Evolutionary conservation across 2,888 invertebrate species (phyloP).

Genomic region (Anarsia innoxiella): DNA sequence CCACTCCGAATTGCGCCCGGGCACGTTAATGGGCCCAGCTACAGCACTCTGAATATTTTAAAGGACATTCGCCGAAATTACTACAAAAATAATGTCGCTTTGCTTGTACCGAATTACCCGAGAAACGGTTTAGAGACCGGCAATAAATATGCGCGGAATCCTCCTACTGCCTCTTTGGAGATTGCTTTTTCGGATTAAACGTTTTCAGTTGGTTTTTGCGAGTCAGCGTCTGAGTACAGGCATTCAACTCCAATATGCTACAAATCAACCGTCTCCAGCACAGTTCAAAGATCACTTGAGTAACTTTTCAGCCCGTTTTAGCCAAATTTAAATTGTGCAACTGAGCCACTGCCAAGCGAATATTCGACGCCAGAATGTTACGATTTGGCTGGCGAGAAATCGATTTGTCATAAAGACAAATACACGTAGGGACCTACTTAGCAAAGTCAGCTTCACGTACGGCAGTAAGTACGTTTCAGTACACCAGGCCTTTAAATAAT

Average conservation of each 20-base stretch:
- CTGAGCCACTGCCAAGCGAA: too few relatives aligned
- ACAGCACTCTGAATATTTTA: slow-evolving; percentile 73
- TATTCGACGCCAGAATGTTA: too few relatives aligned
- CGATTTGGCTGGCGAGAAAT: slow-evolving; percentile 19
- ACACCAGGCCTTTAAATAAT: slow-evolving; percentile 58
- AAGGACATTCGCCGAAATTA: slow-evolving; percentile 73
- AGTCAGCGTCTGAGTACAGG: slow-evolving; percentile 13
- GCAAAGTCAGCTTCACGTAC: slow-evolving; percentile 45
- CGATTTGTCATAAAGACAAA: slow-evolving; percentile 41
- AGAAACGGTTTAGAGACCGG: slow-evolving; percentile 68
- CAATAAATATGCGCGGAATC: slow-evolving; percentile 68
- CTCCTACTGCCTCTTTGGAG: slow-evolving; percentile 62
- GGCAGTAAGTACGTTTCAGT: slow-evolving; percentile 44
- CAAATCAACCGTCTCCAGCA: slow-evolving; percentile 3
- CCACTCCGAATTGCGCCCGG: slow-evolving; percentile 64
- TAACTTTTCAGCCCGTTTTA: too few relatives aligned
- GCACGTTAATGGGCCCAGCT: slow-evolving; percentile 71
- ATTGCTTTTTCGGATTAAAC: slow-evolving; percentile 64
- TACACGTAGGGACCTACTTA: too few relatives aligned
- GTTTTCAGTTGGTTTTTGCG: slow-evolving; percentile 36
- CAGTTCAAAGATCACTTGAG: too few relatives aligned
- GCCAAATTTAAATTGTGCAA: too few relatives aligned
- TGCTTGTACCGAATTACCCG: slow-evolving; percentile 71
- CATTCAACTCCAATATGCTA: slow-evolving; percentile 3
- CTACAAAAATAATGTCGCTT: slow-evolving; percentile 74